Evolutionary conservation across 2,888 invertebrate species (phyloP).

Genomic region (Argyresthia albistria): DNA sequence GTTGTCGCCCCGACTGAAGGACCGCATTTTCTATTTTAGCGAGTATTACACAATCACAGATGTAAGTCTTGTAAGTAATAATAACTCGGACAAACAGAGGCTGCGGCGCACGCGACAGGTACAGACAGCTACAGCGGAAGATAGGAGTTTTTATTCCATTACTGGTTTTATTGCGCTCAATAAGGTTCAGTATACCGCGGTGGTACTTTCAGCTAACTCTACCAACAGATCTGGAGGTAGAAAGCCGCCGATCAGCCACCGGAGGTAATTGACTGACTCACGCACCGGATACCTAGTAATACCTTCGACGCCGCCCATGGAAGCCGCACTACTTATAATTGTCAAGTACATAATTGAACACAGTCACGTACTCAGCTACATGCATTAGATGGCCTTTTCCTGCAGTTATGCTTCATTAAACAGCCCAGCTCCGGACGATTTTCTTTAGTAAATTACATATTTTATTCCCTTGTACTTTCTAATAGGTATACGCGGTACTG

Average conservation of each 20-base stretch:
- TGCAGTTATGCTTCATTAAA: constrained; percentile 19
- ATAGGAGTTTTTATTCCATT: background rate
- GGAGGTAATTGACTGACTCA: constrained; percentile 44
- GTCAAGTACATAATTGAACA: constrained; percentile 39
- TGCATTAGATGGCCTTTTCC: constrained; percentile 19
- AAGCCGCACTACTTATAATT: constrained; percentile 36
- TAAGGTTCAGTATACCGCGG: no score
- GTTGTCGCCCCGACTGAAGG: constrained; percentile 16
- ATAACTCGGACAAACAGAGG: constrained; percentile 20
- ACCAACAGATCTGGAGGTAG: constrained; percentile 23
- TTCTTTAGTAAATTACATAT: background rate
- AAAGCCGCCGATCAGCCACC: constrained; percentile 36
- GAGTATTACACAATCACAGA: constrained; percentile 42
- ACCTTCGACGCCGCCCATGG: constrained; percentile 16
- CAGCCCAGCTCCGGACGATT: constrained; percentile 15
- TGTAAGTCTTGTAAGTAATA: constrained; percentile 16
- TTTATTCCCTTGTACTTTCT: background rate
- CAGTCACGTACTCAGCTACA: constrained; percentile 16
- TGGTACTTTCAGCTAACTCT: no score
- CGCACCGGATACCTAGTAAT: constrained; percentile 30
- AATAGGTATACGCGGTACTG: background rate
- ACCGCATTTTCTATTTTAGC: constrained; percentile 55
- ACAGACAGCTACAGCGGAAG: no score
- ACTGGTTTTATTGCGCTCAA: no score
- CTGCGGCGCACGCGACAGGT: constrained; percentile 26